Conservation (phyloP, 2,113 vertebrate species). For the Platichthys flesus region DNA sequence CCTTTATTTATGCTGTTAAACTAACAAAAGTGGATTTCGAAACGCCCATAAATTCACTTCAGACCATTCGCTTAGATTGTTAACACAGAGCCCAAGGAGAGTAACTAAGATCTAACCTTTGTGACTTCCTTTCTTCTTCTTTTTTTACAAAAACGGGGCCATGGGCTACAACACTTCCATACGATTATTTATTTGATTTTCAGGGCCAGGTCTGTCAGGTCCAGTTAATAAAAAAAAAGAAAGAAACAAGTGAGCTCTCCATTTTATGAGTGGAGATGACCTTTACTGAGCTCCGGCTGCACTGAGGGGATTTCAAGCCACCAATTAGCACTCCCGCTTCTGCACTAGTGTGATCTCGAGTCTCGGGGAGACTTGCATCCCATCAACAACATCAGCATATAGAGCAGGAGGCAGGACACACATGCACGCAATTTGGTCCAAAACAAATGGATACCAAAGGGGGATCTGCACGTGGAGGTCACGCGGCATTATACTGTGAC, state of each 20-base stretch:
- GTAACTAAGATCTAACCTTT: constrained; percentile 36
- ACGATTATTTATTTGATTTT: constrained; percentile 51
- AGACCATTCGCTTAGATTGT: neutral
- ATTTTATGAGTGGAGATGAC: constrained; percentile 73
- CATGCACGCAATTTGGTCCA: neutral
- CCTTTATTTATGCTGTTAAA: neutral
- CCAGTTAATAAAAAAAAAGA: constrained; percentile 61
- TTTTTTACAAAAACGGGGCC: neutral
- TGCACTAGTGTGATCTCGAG: constrained; percentile 45
- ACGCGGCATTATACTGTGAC: neutral
- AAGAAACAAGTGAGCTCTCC: constrained; percentile 63
- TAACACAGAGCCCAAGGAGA: neutral
- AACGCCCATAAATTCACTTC: neutral
- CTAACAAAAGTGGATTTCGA: neutral
- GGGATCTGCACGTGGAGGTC: constrained; percentile 22
- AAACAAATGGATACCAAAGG: constrained; percentile 47
- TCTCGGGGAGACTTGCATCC: constrained; percentile 36
- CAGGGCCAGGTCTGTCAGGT: constrained; percentile 56
- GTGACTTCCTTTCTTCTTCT: neutral
- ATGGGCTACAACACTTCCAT: constrained; percentile 16
- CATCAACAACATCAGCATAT: constrained; percentile 61
- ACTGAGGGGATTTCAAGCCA: constrained; percentile 70
- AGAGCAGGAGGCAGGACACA: constrained; percentile 18
- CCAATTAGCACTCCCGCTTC: constrained; percentile 69
- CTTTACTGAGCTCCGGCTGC: constrained; percentile 67